Percentiles rank a stretch among this genome's conserved stretches.
Evolutionary conservation across 2,113 vertebrate genomes (phyloP).

Genomic region (Empidonax traillii): DNA sequence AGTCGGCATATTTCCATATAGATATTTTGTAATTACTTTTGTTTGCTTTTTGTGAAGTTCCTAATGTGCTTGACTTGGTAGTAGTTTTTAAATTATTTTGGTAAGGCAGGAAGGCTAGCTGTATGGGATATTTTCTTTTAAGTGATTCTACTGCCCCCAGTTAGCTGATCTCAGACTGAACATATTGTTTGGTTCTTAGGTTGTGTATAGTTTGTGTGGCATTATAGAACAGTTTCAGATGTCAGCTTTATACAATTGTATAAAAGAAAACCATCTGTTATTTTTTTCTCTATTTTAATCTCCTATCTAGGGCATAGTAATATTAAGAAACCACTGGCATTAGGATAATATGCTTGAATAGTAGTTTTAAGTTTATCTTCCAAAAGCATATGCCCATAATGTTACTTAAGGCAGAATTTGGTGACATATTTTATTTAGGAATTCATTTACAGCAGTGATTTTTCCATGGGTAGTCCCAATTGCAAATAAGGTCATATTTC

Average conservation of each 20-base stretch:
- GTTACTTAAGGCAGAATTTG: not conserved
- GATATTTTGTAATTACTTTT: not conserved
- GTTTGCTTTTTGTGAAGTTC: slow-evolving; percentile 10
- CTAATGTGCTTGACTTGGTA: not conserved
- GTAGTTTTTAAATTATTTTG: not conserved
- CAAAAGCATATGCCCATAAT: not conserved
- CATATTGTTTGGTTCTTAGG: not conserved
- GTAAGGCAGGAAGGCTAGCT: not conserved
- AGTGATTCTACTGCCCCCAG: not conserved
- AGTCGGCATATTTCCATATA: not conserved
- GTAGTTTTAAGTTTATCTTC: not conserved
- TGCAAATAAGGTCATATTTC: not conserved
- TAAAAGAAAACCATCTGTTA: slow-evolving; percentile 9
- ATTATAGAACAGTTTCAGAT: not conserved
- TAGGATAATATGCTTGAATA: not conserved
- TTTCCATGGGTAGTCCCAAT: not conserved
- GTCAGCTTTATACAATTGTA: not conserved
- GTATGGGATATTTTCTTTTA: not conserved
- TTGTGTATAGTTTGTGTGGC: not conserved
- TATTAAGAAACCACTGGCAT: not conserved
- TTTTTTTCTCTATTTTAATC: not conserved
- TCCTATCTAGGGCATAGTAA: not conserved
- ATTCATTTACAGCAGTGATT: not conserved
- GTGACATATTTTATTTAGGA: not conserved
- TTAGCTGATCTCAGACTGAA: not conserved